Conservation (phyloP, 2,113 vertebrate species). For the Menura novaehollandiae region DNA sequence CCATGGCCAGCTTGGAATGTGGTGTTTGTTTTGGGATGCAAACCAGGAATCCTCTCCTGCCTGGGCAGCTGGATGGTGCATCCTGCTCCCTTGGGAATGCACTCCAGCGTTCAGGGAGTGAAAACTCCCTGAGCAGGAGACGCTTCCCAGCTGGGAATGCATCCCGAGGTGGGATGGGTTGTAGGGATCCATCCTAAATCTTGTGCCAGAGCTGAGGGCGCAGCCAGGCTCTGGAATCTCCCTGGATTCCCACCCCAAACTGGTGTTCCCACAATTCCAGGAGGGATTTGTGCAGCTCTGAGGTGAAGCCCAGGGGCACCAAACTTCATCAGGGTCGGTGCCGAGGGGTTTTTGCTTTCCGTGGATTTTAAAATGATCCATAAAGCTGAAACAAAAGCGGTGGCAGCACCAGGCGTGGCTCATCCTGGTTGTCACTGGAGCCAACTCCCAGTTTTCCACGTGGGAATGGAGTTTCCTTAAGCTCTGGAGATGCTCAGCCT, state of each 20-base stretch:
- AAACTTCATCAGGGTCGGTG: background rate
- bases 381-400: accelerated
- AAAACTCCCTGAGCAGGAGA: background rate
- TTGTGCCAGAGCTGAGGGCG: background rate
- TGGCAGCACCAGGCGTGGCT: background rate
- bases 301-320: background rate
- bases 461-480: background rate
- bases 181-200: accelerated
- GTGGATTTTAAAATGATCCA: accelerated
- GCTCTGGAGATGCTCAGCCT: background rate
- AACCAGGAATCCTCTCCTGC: background rate
- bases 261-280: background rate
- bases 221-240: background rate
- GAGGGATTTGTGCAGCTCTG: background rate
- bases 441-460: background rate
- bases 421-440: background rate
- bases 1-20: background rate
- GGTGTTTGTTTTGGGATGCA: background rate
- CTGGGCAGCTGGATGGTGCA: background rate
- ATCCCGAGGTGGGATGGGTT: background rate
- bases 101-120: accelerated
- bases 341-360: background rate
- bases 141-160: background rate
- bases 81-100: background rate
- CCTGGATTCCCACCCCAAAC: background rate